Base-by-base conservation (phyloP, 2,888 invertebrate species). In the Apodemia duryi region DNA sequence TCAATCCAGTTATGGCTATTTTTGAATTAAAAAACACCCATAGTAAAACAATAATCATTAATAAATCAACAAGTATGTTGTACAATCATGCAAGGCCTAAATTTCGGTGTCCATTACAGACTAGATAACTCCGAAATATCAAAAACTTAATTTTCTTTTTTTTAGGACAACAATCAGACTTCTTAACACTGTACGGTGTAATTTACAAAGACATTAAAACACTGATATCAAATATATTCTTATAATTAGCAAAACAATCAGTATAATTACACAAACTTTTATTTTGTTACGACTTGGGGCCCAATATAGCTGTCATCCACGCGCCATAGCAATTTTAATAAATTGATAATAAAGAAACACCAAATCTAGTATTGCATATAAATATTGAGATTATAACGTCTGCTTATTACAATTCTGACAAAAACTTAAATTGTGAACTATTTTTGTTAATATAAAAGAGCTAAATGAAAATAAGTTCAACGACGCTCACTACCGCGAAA, bases 81-180 rank as follows among this genome's bases (percentile, higher is more conserved):
- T 63, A 13, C 77, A 76, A 75, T 72, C 75, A 73, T 78, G n/a
- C 77, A 81, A 74, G 75, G 72, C 68, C 72, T 75, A 76, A 77
- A 80, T 79, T 76, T 77, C 77, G 73, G 75, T 77, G 76, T 77
- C 76, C 75, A 76, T 76, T 75, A 72, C 77, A 65, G 52, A 64
- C 46, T 64, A 62, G 71, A 74, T 71, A 74, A 73, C 74, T 75
- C 35, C 75, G 67, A 67, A 70, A 67, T 65, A 79, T 82, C 85
- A 83, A 84, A 85, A 90, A 90, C 90, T 90, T 88, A 76, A 81
- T 82, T 84, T 89, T 78, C 81, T 80, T 88, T 87, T 82, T 88
- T 77, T 70, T 79, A 76, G 73, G 77, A 69, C 71, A 74, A 70
- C 73, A 68, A 72, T 52, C 65, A 65, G 62, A 70, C 65, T 64